Evolutionary conservation across 2,888 invertebrate genomes (phyloP).

Genomic region (Bombyx huttoni): DNA sequence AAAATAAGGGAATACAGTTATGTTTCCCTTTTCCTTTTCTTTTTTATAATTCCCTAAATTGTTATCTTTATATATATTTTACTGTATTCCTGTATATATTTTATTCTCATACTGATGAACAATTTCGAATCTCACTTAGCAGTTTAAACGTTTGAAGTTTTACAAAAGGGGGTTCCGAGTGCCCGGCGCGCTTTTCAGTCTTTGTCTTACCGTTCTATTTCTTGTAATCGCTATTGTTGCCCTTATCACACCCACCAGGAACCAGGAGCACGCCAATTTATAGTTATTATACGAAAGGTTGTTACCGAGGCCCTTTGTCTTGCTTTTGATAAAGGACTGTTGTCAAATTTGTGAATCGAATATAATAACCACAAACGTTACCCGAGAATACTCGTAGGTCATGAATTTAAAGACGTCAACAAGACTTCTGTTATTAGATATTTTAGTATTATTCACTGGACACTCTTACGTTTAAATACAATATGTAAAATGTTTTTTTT

Average conservation of each 20-base stretch:
- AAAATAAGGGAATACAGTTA: no score
- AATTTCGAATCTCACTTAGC: conserved; percentile 29
- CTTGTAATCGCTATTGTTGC: conserved; percentile 39
- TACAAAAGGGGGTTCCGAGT: conserved; percentile 25
- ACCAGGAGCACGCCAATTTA: conserved; percentile 34
- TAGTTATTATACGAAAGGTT: conserved; percentile 37
- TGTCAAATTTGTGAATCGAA: conserved; percentile 17
- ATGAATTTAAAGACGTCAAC: no score
- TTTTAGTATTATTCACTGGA: no score
- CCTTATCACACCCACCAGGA: conserved; percentile 33
- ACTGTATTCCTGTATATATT: conserved; percentile 23
- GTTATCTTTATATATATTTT: no score
- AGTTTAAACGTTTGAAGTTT: conserved; percentile 46
- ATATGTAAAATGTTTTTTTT: no score
- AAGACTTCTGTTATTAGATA: no score
- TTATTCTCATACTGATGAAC: conserved; percentile 37
- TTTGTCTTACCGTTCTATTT: conserved; percentile 36
- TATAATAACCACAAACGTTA: background rate
- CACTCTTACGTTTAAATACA: no score
- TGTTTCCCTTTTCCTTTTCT: no score
- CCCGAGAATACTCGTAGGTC: no score
- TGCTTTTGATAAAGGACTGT: conserved; percentile 25
- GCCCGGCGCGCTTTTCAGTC: conserved; percentile 17
- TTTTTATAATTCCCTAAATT: no score
- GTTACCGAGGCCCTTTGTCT: conserved; percentile 32